Base-by-base conservation (phyloP, 2,888 invertebrate species). In the Chironomus tentans region DNA sequence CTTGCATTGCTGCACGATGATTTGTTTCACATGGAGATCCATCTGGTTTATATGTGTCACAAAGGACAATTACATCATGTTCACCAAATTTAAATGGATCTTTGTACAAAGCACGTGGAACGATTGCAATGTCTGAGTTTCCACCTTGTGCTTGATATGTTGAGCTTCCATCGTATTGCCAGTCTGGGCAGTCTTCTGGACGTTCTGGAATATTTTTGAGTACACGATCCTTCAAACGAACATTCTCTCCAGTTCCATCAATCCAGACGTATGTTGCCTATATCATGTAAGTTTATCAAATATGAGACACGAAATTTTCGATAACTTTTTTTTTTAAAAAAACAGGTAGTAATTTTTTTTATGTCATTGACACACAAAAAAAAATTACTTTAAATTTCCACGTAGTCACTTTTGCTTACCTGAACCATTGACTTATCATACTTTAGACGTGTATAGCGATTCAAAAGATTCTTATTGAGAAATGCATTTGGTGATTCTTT, bases 131-230 rank as follows among this genome's bases (percentile, higher is more conserved):
- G 82, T 95, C 94, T 0, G 91, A 89, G 80, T 91, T 89, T 77
- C 87, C 87, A 0, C 87, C 85, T 56, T 83, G 84, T 0, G 90
- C 88, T 81, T 92, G 91, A 78, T 87, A 87, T 0, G 91, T 91
- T 76, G 90, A 90, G 80, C 89, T 90, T 72, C 92, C 92, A 81
- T 92, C 92, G 81, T 88, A 92, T 80, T 89, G 89, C 92, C 92
- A 92, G 71, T 89, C 87, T 0, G 92, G 92, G 61, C 91, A 82
- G 80, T 92, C 90, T 84, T 85, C 81, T 69, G 87, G 82, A 10
- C 82, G 80, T 79, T 86, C 87, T 2, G 92, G 92, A 3, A 88
- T 83, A 79, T 87, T 89, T 80, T 90, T 87, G 38, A 92, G 83
- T 0, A 92, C 90, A 77, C 90, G 86, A 71, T 91, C 89, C 81